Percentiles rank a stretch among this genome's conserved stretches.
These are phyloP conservation scores for Xenopus petersii DNA, from an alignment of 2,797 vertebrate species.

Conservation along the genomic window DNA sequence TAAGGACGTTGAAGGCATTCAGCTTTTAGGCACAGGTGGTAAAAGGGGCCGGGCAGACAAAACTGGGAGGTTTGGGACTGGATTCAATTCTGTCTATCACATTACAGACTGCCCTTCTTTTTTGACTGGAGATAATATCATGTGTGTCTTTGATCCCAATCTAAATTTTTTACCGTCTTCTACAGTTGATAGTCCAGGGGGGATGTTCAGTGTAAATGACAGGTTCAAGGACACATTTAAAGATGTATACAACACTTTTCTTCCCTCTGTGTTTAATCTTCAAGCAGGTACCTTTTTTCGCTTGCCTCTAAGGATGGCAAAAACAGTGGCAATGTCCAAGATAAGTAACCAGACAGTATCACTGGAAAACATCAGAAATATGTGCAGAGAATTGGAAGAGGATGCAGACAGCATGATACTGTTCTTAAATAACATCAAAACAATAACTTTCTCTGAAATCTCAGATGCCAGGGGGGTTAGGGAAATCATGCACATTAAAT, in stretches of 20 bases:
- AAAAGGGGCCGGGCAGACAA: conserved; percentile 68
- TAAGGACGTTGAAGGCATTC: conserved; percentile 75
- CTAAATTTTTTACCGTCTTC: conserved; percentile 60
- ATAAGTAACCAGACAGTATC: conserved; percentile 63
- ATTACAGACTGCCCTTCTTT: conserved; percentile 84
- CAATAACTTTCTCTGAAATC: conserved; percentile 58
- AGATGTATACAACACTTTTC: conserved; percentile 76
- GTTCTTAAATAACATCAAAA: conserved; percentile 73
- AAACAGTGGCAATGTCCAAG: conserved; percentile 61
- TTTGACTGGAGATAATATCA: conserved; percentile 72
- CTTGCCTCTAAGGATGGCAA: conserved; percentile 69
- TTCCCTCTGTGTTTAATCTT: conserved; percentile 71
- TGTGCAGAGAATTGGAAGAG: conserved; percentile 59
- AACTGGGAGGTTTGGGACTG: conserved; percentile 77
- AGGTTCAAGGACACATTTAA: conserved; percentile 67
- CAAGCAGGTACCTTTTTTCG: conserved; percentile 76
- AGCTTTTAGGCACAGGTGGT: conserved; percentile 74
- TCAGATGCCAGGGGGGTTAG: background rate
- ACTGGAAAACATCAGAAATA: conserved; percentile 55
- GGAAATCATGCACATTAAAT: conserved; percentile 61
- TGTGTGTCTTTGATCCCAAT: conserved; percentile 80
- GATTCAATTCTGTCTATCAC: conserved; percentile 81
- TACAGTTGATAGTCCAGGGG: conserved; percentile 62
- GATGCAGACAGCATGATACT: conserved; percentile 73
- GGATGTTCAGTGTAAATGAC: conserved; percentile 63